A percentile compares a stretch with the other conserved stretches of the same genome.
Evolutionary conservation across 2,888 invertebrate genomes (phyloP).

Genomic region (Dugesia japonica): DNA sequence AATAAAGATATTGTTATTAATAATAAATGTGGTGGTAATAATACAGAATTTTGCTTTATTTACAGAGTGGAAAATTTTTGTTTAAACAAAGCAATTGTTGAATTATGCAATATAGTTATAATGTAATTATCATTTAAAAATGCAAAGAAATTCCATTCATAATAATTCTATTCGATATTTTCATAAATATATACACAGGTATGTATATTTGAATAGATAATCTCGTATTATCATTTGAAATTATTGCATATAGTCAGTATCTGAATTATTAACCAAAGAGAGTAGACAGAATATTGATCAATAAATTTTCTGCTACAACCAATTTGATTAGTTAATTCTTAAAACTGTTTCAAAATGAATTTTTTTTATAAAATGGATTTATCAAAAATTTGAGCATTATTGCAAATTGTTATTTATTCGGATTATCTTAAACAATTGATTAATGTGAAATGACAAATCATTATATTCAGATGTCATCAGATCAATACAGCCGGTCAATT

Average conservation of each 20-base stretch:
- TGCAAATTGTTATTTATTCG: neutral
- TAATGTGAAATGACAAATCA: conserved; percentile 20
- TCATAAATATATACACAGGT: too few species aligned
- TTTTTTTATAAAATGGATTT: neutral
- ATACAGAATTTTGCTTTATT: too few species aligned
- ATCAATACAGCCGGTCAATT: conserved; percentile 8
- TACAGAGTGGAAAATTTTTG: too few species aligned
- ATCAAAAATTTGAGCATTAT: neutral
- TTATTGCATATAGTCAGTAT: neutral
- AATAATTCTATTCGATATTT: too few species aligned
- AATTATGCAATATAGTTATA: too few species aligned
- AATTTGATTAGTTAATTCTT: conserved; percentile 4
- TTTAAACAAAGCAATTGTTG: too few species aligned
- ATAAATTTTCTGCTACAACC: conserved; percentile 7
- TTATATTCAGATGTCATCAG: conserved; percentile 7
- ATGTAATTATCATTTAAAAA: too few species aligned
- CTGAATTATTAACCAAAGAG: conserved; percentile 15
- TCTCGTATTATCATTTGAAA: conserved; percentile 3
- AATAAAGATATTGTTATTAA: too few species aligned
- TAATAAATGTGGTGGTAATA: too few species aligned
- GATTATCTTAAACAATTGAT: neutral
- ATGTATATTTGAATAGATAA: neutral
- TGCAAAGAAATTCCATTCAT: too few species aligned
- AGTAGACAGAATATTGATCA: conserved; percentile 17
- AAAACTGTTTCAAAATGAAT: neutral